phyloP scores from a whole-genome alignment of 30 jellyfish, hydroid and myxozoan genomes.

The Cassiopea xamachana region DNA sequence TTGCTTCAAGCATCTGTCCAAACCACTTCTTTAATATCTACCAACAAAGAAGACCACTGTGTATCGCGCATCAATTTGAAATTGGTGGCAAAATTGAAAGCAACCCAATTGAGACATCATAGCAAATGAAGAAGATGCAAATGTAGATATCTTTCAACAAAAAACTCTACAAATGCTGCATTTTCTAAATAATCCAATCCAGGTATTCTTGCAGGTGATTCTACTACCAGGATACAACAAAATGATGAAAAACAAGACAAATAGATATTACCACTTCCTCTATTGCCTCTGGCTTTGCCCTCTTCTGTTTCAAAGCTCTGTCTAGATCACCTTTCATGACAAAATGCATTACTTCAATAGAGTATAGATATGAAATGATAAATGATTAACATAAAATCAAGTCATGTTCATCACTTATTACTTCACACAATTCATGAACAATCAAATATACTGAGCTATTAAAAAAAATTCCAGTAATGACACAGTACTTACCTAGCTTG shows the following conservation, averaged over 20 bases:
- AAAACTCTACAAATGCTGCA: too few species aligned
- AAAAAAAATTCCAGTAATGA: too few species aligned
- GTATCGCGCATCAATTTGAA: neutral
- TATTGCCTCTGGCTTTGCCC: conserved; percentile 71
- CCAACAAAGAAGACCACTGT: neutral
- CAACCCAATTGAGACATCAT: too few species aligned
- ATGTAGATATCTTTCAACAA: too few species aligned
- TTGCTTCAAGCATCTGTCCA: conserved; percentile 92
- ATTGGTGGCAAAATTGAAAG: neutral
- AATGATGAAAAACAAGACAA: neutral
- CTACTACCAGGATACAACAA: neutral
- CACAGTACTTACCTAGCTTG: conserved; percentile 71
- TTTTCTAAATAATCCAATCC: too few species aligned
- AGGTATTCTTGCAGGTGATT: neutral
- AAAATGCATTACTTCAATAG: neutral
- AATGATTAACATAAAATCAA: too few species aligned
- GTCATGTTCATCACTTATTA: too few species aligned
- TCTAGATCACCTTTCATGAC: conserved; percentile 79
- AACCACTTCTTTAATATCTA: conserved; percentile 90
- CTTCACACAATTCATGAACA: too few species aligned
- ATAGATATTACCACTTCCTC: conserved; percentile 74
- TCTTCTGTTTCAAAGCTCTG: conserved; percentile 81
- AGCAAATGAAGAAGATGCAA: too few species aligned
- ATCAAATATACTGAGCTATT: too few species aligned
- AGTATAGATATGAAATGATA: neutral